Conservation (phyloP, 2,888 invertebrate species). For the Iphiclides podalirius region DNA sequence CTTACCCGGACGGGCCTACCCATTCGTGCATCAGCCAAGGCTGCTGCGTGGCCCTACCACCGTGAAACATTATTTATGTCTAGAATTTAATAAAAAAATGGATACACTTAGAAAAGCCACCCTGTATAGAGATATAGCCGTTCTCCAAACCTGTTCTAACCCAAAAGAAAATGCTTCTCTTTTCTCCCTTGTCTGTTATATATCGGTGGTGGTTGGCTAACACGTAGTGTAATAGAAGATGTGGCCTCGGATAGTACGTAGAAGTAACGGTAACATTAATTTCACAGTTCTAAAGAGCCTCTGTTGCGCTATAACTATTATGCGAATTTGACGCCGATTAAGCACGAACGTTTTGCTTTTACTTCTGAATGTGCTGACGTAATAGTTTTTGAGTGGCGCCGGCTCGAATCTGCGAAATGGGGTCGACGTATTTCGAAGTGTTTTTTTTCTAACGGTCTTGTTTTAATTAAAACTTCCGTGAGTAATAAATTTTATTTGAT, state of each 20-base stretch:
- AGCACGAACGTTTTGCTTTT: neutral
- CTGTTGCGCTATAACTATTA: neutral
- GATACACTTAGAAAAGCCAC: no score
- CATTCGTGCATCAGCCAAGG: no score
- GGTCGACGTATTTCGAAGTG: neutral
- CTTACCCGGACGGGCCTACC: no score
- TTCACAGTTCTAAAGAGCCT: no score
- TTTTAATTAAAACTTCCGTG: no score
- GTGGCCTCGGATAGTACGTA: conserved; percentile 2
- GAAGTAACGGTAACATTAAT: no score
- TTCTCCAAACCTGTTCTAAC: conserved; percentile 40
- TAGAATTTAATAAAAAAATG: no score
- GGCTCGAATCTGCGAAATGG: neutral
- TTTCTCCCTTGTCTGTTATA: neutral
- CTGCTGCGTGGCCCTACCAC: no score
- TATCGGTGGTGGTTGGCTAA: conserved; percentile 6
- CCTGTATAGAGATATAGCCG: no score
- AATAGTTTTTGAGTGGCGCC: neutral
- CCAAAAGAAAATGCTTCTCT: conserved; percentile 37
- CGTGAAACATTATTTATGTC: no score
- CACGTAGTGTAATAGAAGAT: neutral
- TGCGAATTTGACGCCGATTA: neutral
- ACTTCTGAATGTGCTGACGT: neutral
- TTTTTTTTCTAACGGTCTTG: no score
- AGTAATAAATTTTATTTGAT: no score